Evolutionary conservation across 2,113 vertebrate genomes (phyloP).

Genomic region (Xenopus laevis): DNA sequence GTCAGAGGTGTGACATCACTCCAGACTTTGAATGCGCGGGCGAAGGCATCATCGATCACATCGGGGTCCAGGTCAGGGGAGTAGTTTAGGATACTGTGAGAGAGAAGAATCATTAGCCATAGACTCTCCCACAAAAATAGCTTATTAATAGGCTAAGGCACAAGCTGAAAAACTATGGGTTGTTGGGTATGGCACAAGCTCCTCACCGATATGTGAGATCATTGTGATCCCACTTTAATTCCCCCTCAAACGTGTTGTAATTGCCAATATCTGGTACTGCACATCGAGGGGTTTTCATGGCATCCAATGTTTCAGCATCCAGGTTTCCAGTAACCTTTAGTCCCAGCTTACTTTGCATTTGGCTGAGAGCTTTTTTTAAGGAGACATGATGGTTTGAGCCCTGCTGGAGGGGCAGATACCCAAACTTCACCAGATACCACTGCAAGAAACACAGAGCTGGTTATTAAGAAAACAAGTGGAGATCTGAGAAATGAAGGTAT

Average conservation of each 20-base stretch:
- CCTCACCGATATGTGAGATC: slow-evolving; percentile 86
- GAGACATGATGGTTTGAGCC: slow-evolving; percentile 58
- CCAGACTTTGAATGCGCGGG: slow-evolving; percentile 88
- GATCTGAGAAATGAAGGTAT: too few relatives aligned
- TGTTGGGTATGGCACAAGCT: not conserved
- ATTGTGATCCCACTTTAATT: slow-evolving; percentile 86
- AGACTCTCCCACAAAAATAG: too few relatives aligned
- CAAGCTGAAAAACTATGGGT: too few relatives aligned
- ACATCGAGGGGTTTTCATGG: slow-evolving; percentile 84
- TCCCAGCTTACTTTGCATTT: slow-evolving; percentile 80
- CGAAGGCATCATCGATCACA: slow-evolving; percentile 82
- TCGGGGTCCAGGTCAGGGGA: slow-evolving; percentile 81
- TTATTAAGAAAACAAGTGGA: not conserved
- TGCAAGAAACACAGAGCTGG: slow-evolving; percentile 51
- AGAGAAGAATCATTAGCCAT: too few relatives aligned
- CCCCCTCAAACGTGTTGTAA: slow-evolving; percentile 82
- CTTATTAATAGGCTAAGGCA: too few relatives aligned
- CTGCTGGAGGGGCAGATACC: slow-evolving; percentile 64
- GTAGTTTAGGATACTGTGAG: slow-evolving; percentile 79
- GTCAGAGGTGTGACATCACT: slow-evolving; percentile 86
- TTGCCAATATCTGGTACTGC: slow-evolving; percentile 80
- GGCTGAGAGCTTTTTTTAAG: slow-evolving; percentile 63
- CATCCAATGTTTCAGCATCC: slow-evolving; percentile 68
- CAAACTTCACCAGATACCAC: slow-evolving; percentile 80
- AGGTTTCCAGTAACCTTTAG: slow-evolving; percentile 78